Conservation (phyloP, 92 coral and sea anemone genomes). For the Chrysogorgia sp. region DNA sequence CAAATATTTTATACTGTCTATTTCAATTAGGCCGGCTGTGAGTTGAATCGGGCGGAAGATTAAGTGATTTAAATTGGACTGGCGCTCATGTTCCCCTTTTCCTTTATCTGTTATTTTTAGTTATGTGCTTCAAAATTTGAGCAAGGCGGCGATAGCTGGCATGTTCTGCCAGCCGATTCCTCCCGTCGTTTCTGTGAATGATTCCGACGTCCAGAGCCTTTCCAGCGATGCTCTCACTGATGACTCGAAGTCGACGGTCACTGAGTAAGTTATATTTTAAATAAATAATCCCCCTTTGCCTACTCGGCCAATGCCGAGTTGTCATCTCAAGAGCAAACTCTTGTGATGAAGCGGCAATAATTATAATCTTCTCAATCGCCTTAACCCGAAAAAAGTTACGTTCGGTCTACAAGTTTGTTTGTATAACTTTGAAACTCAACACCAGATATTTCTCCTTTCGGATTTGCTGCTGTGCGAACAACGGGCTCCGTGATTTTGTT, state of each 20-base stretch:
- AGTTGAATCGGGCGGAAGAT: constrained; percentile 15
- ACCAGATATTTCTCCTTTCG: background rate
- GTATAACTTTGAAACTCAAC: constrained; percentile 28
- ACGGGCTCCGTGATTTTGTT: background rate
- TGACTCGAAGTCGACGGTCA: constrained; percentile 81
- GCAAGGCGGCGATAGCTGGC: constrained; percentile 61
- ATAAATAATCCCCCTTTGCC: background rate
- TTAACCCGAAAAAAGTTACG: constrained; percentile 1
- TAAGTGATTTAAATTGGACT: constrained; percentile 23
- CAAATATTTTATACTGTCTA: constrained; percentile 32
- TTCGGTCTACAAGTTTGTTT: constrained; percentile 12
- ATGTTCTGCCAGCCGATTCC: constrained; percentile 74
- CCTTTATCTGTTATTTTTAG: constrained; percentile 47
- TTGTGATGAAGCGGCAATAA: constrained; percentile 18
- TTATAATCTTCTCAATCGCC: constrained; percentile 24
- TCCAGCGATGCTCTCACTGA: constrained; percentile 98
- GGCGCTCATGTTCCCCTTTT: background rate
- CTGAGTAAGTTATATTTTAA: constrained; percentile 62
- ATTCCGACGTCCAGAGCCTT: constrained; percentile 88
- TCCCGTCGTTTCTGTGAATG: constrained; percentile 81
- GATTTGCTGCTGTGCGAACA: constrained; percentile 10
- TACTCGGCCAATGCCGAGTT: background rate
- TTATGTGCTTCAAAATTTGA: constrained; percentile 59
- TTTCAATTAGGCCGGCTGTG: constrained; percentile 32
- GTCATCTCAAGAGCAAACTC: background rate